Evolutionary conservation across 2,888 invertebrate species (phyloP), one percentile per base, ranked within the genome.

Genomic region (Corythucha ciliata): DNA sequence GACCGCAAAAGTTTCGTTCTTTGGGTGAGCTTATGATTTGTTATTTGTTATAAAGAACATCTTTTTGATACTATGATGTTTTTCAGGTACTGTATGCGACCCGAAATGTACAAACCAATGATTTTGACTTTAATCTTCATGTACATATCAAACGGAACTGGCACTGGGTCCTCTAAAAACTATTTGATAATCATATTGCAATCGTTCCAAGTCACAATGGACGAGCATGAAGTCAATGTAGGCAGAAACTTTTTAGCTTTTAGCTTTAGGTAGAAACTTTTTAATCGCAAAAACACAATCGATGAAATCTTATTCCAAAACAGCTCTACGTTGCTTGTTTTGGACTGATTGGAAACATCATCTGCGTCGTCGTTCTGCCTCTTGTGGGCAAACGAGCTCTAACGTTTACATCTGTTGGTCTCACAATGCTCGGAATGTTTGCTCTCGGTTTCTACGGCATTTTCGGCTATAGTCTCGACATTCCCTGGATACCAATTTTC

Each of bases 391-490:
- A 69, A 48, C 67, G 70, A 2, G 55, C 67, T 1, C 41, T 72
- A n/a, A 73, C 72, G 1, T 65, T 74, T 0, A 55, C 69, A 0
- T 63, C 73, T 50, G 55, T 70, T 54, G 61, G 71, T 1, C 68
- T 69, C 1, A 69, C 70, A 36, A 69, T 69, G 0, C 12, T 72
- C 2, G 68, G 68, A 29, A 70, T 70, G 51, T 63, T 70, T 8
- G 65, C 66, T 0, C 64, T 76, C 18, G 73, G 72, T 32, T 54
- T 67, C 3, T 76, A 74, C 59, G 72, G 73, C 0, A 68, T 55
- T 5, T 49, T 51, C n/a, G 54, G 34, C 10, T 26, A 39, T 8
- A 20, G 49, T 39, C 60, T 59, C 6, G 66, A 70, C 52, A 67
- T 62, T 10, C 71, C 71, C 46, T 63, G 68, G 45, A 57, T 70